These are phyloP conservation scores for Hemibagrus wyckioides DNA, from an alignment of 2,113 vertebrate genomes.

Conservation along the genomic window DNA sequence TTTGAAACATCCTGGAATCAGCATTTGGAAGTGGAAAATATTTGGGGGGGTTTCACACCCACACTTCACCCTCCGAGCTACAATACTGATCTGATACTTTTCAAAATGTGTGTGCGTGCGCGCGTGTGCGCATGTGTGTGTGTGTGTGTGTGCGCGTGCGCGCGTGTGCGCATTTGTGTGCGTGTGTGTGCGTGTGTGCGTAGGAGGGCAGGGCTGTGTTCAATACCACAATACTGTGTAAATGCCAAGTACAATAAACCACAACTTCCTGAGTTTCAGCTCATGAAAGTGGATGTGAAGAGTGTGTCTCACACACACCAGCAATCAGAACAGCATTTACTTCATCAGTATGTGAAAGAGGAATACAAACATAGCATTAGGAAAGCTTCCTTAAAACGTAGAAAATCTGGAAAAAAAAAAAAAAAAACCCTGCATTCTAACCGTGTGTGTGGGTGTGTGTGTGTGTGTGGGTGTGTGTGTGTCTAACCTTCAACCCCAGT, in stretches of 20 bases:
- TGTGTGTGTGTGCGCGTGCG: neutral
- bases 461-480: slow-evolving; percentile 7
- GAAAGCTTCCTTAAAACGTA: neutral
- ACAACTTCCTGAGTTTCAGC: slow-evolving; percentile 9
- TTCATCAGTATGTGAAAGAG: neutral
- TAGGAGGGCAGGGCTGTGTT: neutral
- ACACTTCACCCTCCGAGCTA: neutral
- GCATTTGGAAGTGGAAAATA: neutral
- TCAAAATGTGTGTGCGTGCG: neutral
- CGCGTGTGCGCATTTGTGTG: too few species aligned
- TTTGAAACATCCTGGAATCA: too few species aligned
- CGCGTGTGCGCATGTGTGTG: too few species aligned
- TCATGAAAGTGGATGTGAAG: neutral
- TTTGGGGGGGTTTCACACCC: neutral
- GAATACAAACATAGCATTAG: neutral
- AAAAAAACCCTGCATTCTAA: neutral
- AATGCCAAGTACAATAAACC: slow-evolving; percentile 5
- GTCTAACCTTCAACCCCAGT: slow-evolving; percentile 82
- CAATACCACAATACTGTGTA: neutral
- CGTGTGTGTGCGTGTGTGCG: neutral
- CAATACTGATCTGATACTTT: neutral
- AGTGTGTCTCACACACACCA: neutral
- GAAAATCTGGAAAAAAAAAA: neutral
- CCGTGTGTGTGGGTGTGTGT: slow-evolving; percentile 4
- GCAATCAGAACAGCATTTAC: neutral